Base-by-base conservation (phyloP, 2,888 invertebrate genomes). In the Eremobia ochroleuca region DNA sequence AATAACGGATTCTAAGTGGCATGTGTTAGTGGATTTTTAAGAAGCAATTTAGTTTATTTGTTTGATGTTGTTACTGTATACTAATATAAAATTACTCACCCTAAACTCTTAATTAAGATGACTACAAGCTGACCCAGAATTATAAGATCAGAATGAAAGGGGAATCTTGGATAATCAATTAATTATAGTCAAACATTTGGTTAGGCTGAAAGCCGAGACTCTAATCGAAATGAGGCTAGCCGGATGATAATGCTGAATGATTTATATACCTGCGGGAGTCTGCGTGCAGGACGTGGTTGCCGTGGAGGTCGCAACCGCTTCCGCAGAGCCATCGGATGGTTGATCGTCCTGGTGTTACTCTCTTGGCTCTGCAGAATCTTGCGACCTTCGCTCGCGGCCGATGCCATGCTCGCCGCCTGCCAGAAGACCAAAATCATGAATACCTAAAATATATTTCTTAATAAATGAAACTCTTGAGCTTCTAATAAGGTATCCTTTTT, bases 331-430 rank as follows among this genome's bases (percentile, higher is more conserved):
- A 97, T 96, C 46, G 97, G 96, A 84, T 97, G 96, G 92, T 94
- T 97, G 89, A 97, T 97, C 76, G 94, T 94, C 8, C 95, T 93
- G 55, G 92, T 94, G 96, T 91, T 97, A 87, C 89, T 94, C 89
- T 94, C 96, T 91, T 94, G 95, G 90, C 88, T 97, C 89, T 95
- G 96, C 87, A 93, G 94, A 84, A 95, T 94, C 90, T 96, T 96
- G 43, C 95, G 94, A 82, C 94, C 94, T 87, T 96, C 97, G 93
- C 94, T 97, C 91, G 94, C 97, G 75, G 95, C 97, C 81, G 97
- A 97, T 59, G 97, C 97, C 90, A 97, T 97, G 89, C 97, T 97
- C 58, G 97, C 97, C 68, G 97, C 97, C 95, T 96, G 87, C 31
- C 58, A 72, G 80, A 76, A 84, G 40, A 79, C 71, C 1, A 11